These are phyloP conservation scores for Periophthalmus modestus DNA, from an alignment of 2,113 vertebrate genomes.

Conservation along the genomic window DNA sequence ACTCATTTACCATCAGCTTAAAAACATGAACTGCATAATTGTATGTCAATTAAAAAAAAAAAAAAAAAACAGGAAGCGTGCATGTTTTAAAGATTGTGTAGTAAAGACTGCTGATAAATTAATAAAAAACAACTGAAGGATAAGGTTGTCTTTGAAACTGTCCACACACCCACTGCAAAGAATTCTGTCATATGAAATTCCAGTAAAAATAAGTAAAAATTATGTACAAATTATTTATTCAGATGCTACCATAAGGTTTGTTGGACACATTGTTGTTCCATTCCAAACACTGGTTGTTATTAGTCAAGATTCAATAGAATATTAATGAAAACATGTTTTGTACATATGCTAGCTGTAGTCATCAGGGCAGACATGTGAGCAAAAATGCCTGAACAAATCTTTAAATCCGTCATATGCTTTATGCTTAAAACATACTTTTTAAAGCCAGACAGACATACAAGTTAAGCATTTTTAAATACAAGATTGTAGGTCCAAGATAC, in stretches of 20 bases:
- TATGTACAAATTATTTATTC: no score
- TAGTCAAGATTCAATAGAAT: no score
- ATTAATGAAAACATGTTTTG: no score
- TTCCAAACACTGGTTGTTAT: no score
- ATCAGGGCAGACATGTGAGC: background rate
- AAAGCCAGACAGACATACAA: no score
- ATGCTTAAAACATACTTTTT: no score
- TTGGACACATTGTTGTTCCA: no score
- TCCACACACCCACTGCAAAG: background rate
- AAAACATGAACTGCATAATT: background rate
- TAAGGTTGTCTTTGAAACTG: background rate
- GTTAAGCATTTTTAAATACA: no score
- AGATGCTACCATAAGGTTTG: no score
- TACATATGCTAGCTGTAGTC: background rate
- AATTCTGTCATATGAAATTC: background rate
- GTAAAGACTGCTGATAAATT: background rate
- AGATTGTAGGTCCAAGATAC: no score
- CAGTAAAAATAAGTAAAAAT: no score
- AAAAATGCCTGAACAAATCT: background rate
- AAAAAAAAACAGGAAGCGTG: background rate
- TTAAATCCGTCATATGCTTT: no score
- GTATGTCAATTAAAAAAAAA: background rate
- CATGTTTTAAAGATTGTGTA: background rate
- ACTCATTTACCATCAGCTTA: background rate
- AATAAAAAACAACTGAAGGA: background rate